Base-by-base conservation (phyloP, 2,113 vertebrate genomes). In the Rhinopomastus cyanomelas region DNA sequence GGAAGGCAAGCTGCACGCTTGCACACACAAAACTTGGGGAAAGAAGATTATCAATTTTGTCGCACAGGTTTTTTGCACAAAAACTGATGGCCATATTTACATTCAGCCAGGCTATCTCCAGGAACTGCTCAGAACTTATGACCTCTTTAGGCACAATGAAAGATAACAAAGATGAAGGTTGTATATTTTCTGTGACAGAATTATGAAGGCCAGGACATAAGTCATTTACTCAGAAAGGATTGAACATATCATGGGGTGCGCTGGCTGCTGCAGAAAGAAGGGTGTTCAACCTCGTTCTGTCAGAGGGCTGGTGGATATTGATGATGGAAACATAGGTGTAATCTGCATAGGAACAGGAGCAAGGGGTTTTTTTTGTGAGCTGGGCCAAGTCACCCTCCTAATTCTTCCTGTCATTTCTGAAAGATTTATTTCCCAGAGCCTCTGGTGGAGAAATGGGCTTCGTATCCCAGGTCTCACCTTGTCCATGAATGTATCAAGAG, bases 131-230 rank as follows among this genome's bases (percentile, higher is more conserved):
- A 95, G 92, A 95, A 95, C 94, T 96, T 92, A 90, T 94, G 94
- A 94, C 95, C 95, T 95, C 83, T 94, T 96, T 96, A 94, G 94
- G 93, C 92, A 95, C 90, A 90, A 94, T 93, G 94, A 95, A 95
- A 95, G 94, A 95, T 90, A 96, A 94, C 90, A 93, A 93, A 96
- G 93, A 95, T 95, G 90, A 95, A 95, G 88, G 92, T 81, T 96
- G 93, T 95, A 95, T 91, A 90, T 95, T 96, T 92, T 92, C 81
- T 94, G 85, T 95, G 92, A 95, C 90, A 94, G 94, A 95, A 85
- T 94, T 95, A 94, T 94, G 94, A 95, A 95, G 92, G 88, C 93
- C 71, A 73, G 90, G 88, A 94, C 92, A 92, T 96, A 91, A 95
- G 90, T 95, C 93, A 94, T 85, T 94, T 91, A 93, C 91, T 81